Conservation (phyloP, 2,113 vertebrate genomes). For the Caracal caracal region DNA sequence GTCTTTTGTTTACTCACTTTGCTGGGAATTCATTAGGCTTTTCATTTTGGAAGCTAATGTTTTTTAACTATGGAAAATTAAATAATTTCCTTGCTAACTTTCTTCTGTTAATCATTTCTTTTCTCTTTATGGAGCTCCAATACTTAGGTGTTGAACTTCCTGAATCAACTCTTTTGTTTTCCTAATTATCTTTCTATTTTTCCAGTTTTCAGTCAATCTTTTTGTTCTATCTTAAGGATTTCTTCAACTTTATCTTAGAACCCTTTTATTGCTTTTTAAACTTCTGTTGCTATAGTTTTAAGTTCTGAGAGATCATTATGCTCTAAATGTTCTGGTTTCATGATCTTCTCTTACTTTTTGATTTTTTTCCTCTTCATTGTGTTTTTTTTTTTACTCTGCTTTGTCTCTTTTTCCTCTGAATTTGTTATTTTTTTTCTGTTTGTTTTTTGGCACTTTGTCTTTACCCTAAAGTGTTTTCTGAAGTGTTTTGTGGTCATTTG, state of each 20-base stretch:
- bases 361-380: background rate
- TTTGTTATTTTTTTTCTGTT: background rate
- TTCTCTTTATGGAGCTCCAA: background rate
- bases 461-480: background rate
- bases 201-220: background rate
- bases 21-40: background rate
- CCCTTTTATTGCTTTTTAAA: background rate
- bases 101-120: background rate
- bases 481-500: background rate
- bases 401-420: background rate
- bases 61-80: background rate
- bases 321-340: background rate
- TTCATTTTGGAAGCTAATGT: background rate
- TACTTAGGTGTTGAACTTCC: background rate
- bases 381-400: background rate
- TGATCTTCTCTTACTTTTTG: background rate
- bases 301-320: background rate
- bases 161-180: background rate
- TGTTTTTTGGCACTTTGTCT: background rate
- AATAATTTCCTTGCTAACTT: background rate
- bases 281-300: background rate
- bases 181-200: background rate
- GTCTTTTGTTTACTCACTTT: background rate
- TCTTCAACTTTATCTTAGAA: background rate
- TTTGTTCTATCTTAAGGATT: background rate